These are phyloP conservation scores for Salminus brasiliensis DNA, from an alignment of 2,113 vertebrate genomes.

Conservation along the genomic window DNA sequence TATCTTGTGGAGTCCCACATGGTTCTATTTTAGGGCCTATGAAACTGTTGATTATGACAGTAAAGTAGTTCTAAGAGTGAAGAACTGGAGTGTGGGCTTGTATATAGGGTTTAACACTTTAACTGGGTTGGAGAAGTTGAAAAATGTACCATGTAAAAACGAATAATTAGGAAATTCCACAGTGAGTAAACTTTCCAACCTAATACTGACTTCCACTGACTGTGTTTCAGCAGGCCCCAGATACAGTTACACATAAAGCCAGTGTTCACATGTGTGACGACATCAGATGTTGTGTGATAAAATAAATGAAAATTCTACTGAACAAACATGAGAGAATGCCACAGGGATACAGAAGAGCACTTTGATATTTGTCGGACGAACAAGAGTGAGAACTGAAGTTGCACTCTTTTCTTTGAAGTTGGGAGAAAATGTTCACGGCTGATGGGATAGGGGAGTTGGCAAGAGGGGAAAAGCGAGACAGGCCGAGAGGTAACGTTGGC, in stretches of 20 bases:
- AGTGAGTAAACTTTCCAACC: neutral
- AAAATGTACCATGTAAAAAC: too few species aligned
- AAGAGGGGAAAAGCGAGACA: neutral
- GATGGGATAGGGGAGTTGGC: neutral
- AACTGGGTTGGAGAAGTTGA: too few species aligned
- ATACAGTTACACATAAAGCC: neutral
- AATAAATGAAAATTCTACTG: neutral
- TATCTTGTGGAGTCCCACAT: too few species aligned
- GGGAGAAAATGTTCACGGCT: neutral
- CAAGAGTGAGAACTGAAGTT: neutral
- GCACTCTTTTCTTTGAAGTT: neutral
- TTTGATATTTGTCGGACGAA: neutral
- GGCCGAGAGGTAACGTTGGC: neutral
- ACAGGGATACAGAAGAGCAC: neutral
- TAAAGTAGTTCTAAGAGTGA: too few species aligned
- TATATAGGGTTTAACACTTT: too few species aligned
- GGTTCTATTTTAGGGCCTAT: too few species aligned
- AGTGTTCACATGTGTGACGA: neutral
- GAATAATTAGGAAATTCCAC: too few species aligned
- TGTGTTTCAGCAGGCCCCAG: neutral
- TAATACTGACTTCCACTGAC: neutral
- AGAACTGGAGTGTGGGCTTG: too few species aligned
- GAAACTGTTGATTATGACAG: too few species aligned
- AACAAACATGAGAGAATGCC: neutral
- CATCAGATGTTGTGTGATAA: neutral